Evolutionary conservation across 2,113 vertebrate genomes (phyloP), one percentile per base, ranked within the genome.

Genomic region (Labeo catla): DNA sequence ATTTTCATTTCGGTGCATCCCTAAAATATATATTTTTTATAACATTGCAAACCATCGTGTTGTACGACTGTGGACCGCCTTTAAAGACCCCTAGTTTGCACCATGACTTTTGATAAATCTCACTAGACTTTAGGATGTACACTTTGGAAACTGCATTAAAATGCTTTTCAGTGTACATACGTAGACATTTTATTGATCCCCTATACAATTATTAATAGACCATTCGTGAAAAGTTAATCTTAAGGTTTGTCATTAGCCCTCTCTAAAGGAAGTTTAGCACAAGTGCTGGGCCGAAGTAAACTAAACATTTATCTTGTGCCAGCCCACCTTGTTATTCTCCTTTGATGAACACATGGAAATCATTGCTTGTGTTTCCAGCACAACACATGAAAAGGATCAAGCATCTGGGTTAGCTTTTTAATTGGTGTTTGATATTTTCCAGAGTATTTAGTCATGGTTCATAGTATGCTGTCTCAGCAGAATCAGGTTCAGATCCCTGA

Each of bases 281-380:
- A 61, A 70, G 81, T 8, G 15, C 49, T 39, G n/a, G 19, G 47
- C 13, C 4, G n/a, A 54, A 77, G 23, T 77, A 54, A 77, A 23
- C 74, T 4, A 76, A 68, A 54, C n/a, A 57, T 72, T 66, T 77
- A 83, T 23, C 28, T 8, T 63, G 45, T 76, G 43, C 54, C 28
- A 23, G 83, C n/a, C 73, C 85, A 87, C 86, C 50, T 80, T 76
- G 59, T 80, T 52, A 34, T 47, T 83, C 88, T 73, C 78, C 84
- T 90, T 90, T 89, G 80, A 92, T 89, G 84, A 87, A 91, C 92
- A 91, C 88, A 91, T 91, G 92, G 89, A 73, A 81, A 87, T 89
- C 83, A 91, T 92, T 92, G 88, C 82, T 83, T 10, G 9, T 82
- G 81, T 84, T 83, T 63, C 86, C 90, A 85, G 89, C 87, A 88